Conservation (phyloP, 2,797 vertebrate genomes). For the Knipowitschia caucasica region DNA sequence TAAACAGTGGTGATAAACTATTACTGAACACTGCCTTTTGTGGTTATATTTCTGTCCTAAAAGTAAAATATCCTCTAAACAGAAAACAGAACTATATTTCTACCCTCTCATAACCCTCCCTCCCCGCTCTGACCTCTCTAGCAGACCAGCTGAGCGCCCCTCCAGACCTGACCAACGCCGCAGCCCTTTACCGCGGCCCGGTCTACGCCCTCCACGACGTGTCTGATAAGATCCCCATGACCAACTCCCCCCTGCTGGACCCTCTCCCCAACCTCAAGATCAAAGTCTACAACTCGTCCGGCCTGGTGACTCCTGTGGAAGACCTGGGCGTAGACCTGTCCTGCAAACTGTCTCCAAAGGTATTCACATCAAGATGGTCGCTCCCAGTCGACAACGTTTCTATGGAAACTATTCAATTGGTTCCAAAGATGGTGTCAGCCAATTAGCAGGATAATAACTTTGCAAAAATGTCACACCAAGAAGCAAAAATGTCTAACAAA, state of each 20-base stretch:
- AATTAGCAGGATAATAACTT: too few relatives aligned
- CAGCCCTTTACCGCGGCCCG: conserved; percentile 91
- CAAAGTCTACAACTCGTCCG: conserved; percentile 90
- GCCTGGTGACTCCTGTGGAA: conserved; percentile 89
- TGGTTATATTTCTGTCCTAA: too few relatives aligned
- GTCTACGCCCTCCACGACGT: conserved; percentile 91
- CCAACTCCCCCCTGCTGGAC: conserved; percentile 91
- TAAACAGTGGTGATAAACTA: too few relatives aligned
- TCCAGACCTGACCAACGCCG: conserved; percentile 90
- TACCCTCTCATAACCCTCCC: not conserved
- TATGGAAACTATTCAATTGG: too few relatives aligned
- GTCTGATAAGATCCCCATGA: conserved; percentile 95
- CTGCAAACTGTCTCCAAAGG: conserved; percentile 88
- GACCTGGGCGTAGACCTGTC: conserved; percentile 88
- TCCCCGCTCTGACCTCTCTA: conserved; percentile 21
- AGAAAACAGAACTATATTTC: too few relatives aligned
- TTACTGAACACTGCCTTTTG: too few relatives aligned
- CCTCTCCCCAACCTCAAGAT: conserved; percentile 91
- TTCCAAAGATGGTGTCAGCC: too few relatives aligned
- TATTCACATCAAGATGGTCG: too few relatives aligned
- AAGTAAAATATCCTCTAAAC: too few relatives aligned
- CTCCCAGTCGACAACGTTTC: too few relatives aligned
- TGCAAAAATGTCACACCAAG: too few relatives aligned
- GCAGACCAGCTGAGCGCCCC: conserved; percentile 87
- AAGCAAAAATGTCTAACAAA: too few relatives aligned